Evolutionary conservation across 2,113 vertebrate genomes (phyloP), one percentile per base, ranked within the genome.

Genomic region (Oxyura jamaicensis): DNA sequence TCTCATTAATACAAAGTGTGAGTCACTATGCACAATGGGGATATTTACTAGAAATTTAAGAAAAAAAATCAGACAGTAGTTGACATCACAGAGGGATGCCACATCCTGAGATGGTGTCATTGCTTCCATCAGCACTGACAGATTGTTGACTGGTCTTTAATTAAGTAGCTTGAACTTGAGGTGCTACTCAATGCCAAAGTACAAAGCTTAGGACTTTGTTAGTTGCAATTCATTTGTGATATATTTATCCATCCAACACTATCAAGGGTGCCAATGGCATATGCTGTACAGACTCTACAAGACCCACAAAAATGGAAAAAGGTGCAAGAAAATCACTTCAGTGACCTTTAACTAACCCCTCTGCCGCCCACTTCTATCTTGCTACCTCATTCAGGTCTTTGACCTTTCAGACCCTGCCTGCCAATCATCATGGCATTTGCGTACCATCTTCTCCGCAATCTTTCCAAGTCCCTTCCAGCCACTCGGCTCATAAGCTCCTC

Each of bases 1-100:
- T 87, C 93, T 96, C 92, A 97, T 96, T 96, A 97, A 93, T 96
- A 96, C 53, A 89, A 91, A 96, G 55, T 14, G 20, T 73, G 52
- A 96, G 77, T 80, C 96, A 87, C 28, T 71, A 29, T 67, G 78
- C 83, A 87, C 80, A 91, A 91, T 87, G 74, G 74, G 81, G 66
- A 73, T 91, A 84, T 91, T 76, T 66, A 93, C 83, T 4, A 46
- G 77, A 67, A 52, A 26, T 50, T 23, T 72, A 56, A 71, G 42
- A 21, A 35, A 44, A 44, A 62, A 19, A 48, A 68, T 81, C 83
- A 94, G 66, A 69, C 58, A 46, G 62, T 13, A 35, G 41, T 76
- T 91, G 88, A 96, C 66, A 95, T 92, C 86, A 82, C 77, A 85
- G 80, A 93, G 63, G 41, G 86, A 86, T 77, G 71, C 74, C 85